Conservation (phyloP, 2,797 vertebrate genomes). For the Salarias fasciatus region DNA sequence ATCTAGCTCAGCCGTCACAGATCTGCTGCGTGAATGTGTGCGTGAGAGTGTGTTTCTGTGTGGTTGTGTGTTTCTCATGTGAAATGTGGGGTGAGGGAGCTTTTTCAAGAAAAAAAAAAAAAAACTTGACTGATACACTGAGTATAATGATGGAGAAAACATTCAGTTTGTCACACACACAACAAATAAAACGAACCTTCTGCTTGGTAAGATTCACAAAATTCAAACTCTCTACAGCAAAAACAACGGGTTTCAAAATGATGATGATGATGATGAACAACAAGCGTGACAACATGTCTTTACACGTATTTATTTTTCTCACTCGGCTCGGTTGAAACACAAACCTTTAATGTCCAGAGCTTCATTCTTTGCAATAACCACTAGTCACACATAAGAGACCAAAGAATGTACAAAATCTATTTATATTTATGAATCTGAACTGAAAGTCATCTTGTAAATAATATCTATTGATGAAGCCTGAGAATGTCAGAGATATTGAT, state of each 20-base stretch:
- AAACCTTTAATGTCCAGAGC: not conserved
- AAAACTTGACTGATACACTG: constrained; percentile 39
- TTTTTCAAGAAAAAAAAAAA: constrained; percentile 15
- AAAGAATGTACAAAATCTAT: constrained; percentile 80
- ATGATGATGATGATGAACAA: too few relatives aligned
- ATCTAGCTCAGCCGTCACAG: too few relatives aligned
- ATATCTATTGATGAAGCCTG: constrained; percentile 62
- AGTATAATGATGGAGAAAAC: constrained; percentile 26
- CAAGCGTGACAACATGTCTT: too few relatives aligned
- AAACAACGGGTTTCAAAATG: too few relatives aligned
- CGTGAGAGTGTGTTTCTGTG: not conserved
- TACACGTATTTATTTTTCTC: too few relatives aligned
- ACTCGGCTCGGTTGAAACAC: not conserved
- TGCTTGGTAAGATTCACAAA: too few relatives aligned
- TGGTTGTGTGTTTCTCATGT: constrained; percentile 6
- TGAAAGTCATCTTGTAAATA: constrained; percentile 71
- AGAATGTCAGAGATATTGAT: constrained; percentile 50
- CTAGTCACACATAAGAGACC: constrained; percentile 63
- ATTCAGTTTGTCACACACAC: constrained; percentile 14
- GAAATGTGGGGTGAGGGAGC: constrained; percentile 20
- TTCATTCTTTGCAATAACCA: constrained; percentile 58
- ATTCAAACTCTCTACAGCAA: too few relatives aligned
- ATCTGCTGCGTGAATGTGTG: not conserved
- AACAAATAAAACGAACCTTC: not conserved
- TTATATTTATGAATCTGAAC: constrained; percentile 80